Base-by-base conservation (phyloP, 2,888 invertebrate genomes). In the Orthosia cruda region DNA sequence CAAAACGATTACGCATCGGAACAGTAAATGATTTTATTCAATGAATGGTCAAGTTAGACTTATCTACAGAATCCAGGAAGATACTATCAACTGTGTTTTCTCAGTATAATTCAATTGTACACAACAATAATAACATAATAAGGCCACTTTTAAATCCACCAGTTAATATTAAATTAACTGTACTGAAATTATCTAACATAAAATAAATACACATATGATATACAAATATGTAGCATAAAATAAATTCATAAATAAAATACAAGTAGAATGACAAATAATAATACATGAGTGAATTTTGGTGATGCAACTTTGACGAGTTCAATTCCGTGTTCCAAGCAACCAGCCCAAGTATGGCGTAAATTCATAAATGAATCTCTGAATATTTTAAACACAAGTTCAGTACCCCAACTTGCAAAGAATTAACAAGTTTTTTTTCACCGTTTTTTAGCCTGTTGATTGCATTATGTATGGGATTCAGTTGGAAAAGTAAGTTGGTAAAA, bases 311-410 rank as follows among this genome's bases (percentile, higher is more conserved):
- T 84, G 66, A 84, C 52, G 55, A 84, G 66, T 13, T 55, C 50
- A 26, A 59, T 68, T 83, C 68, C 78, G 49, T 52, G 5, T 70
- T 67, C 47, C 59, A 50, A 18, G 58, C 59, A 45, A 61, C 58
- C 82, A 74, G 64, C 45, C 45, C 70, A 64, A 63, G 79, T 50
- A 64, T 47, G 62, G 72, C 55, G 71, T 67, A 68, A 86, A 81
- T 83, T 71, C 71, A 67, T 74, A 77, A 83, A 80, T 57, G 84
- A 76, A 71, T 77, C 64, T 23, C 50, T 85, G 83, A 85, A 85
- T 85, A 83, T 74, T 85, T 86, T 70, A 86, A 80, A 77, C 65
- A 62, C 61, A 61, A 86, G 61, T 73, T 73, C 67, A 62, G 63
- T 57, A 57, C 59, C 26, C 57, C 2, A 79, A 82, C 66, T 75